These are phyloP conservation scores for Phyllopteryx taeniolatus DNA, from an alignment of 2,113 vertebrate species.

Conservation along the genomic window DNA sequence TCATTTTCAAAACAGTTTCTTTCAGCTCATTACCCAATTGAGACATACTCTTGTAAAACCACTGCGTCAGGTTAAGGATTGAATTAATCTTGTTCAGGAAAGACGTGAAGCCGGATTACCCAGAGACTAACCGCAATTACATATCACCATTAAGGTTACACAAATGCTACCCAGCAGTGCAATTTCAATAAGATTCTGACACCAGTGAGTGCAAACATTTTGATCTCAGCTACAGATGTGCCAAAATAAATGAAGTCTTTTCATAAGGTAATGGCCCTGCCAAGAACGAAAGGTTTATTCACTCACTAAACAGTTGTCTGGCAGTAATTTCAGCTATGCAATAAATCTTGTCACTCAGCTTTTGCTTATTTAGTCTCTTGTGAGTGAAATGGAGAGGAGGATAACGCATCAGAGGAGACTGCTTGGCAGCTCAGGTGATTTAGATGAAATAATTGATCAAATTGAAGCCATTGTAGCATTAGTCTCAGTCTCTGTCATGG, in stretches of 20 bases:
- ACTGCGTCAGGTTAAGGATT: neutral
- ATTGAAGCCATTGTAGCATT: neutral
- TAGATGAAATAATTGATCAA: slow-evolving; percentile 15
- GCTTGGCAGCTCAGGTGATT: slow-evolving; percentile 6
- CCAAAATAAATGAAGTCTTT: neutral
- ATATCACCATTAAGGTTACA: neutral
- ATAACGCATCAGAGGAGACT: slow-evolving; percentile 6
- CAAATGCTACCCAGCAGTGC: slow-evolving; percentile 1
- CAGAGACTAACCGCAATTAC: neutral
- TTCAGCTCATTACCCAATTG: neutral
- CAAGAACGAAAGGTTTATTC: slow-evolving; percentile 3
- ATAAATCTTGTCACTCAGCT: slow-evolving; percentile 22
- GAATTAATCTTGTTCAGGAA: neutral
- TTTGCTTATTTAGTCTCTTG: slow-evolving; percentile 3
- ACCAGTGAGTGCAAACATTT: neutral
- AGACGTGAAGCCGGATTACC: neutral
- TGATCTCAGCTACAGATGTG: neutral
- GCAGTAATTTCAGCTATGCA: slow-evolving; percentile 17
- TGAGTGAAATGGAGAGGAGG: slow-evolving; percentile 21
- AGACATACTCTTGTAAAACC: neutral
- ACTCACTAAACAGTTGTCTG: neutral
- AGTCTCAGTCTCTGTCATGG: neutral
- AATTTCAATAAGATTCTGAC: neutral
- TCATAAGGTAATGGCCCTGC: neutral
- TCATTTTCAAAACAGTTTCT: neutral